Evolutionary conservation across 2,113 vertebrate species (phyloP).

Genomic region (Lamprotornis superbus): DNA sequence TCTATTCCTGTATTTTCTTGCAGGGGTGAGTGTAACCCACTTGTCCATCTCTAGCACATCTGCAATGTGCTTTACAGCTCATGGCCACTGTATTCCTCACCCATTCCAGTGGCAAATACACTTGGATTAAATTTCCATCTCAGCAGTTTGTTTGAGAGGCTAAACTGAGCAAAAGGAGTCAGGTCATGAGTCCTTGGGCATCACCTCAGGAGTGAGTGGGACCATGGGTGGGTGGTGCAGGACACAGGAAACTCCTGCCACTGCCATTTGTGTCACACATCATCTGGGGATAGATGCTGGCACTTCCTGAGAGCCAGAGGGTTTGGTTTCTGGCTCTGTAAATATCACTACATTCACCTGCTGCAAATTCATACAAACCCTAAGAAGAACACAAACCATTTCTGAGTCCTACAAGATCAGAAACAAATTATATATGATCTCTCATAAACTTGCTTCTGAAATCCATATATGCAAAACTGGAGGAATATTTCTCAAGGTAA

Average conservation of each 20-base stretch:
- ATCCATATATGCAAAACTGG: neutral
- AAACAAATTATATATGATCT: neutral
- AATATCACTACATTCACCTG: neutral
- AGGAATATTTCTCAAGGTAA: neutral
- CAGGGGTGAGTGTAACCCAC: neutral
- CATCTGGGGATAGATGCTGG: neutral
- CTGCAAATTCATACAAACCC: neutral
- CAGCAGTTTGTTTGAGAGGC: neutral
- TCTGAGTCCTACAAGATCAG: neutral
- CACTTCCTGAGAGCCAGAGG: neutral
- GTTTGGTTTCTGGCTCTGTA: neutral
- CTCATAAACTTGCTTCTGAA: neutral
- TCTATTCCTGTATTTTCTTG: neutral
- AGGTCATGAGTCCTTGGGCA: neutral
- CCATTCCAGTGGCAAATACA: neutral
- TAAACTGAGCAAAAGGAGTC: neutral
- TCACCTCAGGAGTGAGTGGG: neutral
- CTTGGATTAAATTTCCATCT: neutral
- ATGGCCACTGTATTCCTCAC: neutral
- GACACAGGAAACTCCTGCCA: neutral
- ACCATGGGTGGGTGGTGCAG: neutral
- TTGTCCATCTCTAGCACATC: rapidly evolving
- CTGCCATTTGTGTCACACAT: neutral
- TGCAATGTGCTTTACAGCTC: rapidly evolving
- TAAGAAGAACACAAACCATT: neutral